Base-by-base conservation (phyloP, 1,140 invertebrate species). In the Cyclina sinensis region DNA sequence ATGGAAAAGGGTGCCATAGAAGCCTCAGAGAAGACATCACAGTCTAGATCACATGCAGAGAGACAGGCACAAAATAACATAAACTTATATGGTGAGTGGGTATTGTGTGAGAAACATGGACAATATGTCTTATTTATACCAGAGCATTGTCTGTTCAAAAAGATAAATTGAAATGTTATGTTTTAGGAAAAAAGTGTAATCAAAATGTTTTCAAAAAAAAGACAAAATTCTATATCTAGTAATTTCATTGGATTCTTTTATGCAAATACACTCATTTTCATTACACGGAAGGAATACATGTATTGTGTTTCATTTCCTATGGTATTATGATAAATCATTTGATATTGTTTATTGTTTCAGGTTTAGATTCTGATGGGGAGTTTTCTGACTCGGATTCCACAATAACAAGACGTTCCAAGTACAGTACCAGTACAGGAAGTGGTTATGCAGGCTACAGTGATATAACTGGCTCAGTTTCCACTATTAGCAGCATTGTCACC, bases 1-100 rank as follows among this genome's bases (percentile, higher is more conserved):
- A 57, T 79, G 16, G 90, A 91, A 82, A 91, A 92, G 86, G 90
- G 90, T 68, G 73, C 89, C 37, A 81, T 90, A 32, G 89, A 91
- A 65, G 74, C 68, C 35, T 82, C 81, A 37, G 81, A 89, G 57
- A 85, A 89, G 57, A 16, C 35, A 24, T 27, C 48, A n/a, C 54
- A 54, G 46, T 70, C 88, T n/a, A 65, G 54, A 18, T 35, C 7
- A 16, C 30, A 24, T 12, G 37, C 7, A 39, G 43, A 65, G 7
- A 70, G 27, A 11, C 14, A 27, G 51, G 18, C n/a, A n/a, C 39
- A 90, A 21, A 74, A 80, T 65, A 84, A 65, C 57, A 68, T 70
- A n/a, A 32, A 90, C 46, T 54, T 90, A 80, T 90, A 91, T 88
- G 88, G 88, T 91, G 81, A 70, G 88, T 89, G 14, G 27, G 73